A percentile compares a stretch with the other conserved stretches of the same genome.
These are phyloP conservation scores for Fissipunctia ypsillon DNA, from an alignment of 2,888 invertebrate species.

Conservation along the genomic window DNA sequence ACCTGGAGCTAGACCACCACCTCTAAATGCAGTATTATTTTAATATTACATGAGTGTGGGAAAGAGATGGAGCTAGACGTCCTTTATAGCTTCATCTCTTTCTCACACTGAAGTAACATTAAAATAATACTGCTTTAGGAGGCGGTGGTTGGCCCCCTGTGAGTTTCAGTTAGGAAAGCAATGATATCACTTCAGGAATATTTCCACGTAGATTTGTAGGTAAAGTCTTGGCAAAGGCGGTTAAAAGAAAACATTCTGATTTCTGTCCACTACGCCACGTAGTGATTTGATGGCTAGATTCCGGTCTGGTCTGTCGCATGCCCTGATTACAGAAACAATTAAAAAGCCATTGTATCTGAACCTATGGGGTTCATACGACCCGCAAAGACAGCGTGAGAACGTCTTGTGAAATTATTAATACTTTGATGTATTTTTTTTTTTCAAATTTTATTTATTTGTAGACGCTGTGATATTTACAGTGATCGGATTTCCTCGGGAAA, in stretches of 20 bases:
- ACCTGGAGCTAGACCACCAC: no score
- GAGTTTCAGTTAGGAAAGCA: conserved; percentile 43
- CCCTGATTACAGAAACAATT: no score
- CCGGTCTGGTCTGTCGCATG: no score
- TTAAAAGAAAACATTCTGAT: conserved; percentile 31
- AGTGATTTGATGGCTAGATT: conserved; percentile 26
- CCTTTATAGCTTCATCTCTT: no score
- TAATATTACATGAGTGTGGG: no score
- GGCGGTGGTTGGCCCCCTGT: no score
- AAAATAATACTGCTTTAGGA: no score
- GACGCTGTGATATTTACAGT: background rate
- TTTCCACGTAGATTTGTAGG: conserved; percentile 38
- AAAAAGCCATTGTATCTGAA: no score
- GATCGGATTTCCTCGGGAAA: background rate
- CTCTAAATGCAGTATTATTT: no score
- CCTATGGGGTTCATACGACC: no score
- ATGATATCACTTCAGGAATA: conserved; percentile 40
- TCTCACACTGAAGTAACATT: no score
- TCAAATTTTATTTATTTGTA: background rate
- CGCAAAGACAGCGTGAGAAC: background rate
- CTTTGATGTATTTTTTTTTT: background rate
- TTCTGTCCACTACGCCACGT: conserved; percentile 1
- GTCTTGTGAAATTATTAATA: background rate
- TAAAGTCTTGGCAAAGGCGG: conserved; percentile 49
- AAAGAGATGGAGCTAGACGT: no score